Percentiles rank a stretch among this genome's conserved stretches.
Conservation (phyloP, 2,888 invertebrate genomes). For the Lucinisca nassula region DNA sequence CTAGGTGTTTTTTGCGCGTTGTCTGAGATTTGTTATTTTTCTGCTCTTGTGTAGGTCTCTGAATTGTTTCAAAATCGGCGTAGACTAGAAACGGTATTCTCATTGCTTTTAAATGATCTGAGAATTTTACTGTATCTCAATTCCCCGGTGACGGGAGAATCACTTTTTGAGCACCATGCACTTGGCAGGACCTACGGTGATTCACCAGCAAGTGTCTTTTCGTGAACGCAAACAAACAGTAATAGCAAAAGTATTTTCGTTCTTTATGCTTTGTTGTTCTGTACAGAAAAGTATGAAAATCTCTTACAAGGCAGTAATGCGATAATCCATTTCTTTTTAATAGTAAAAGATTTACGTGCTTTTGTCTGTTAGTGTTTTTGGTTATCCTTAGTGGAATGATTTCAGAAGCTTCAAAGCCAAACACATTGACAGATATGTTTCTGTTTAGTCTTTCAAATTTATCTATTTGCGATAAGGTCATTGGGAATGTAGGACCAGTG, state of each 20-base stretch:
- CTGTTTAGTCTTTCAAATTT: conserved; percentile 28
- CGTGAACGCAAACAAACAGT: not conserved
- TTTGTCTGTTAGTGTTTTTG: not conserved
- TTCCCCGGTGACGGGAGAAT: not conserved
- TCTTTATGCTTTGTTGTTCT: not conserved
- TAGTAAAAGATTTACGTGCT: not conserved
- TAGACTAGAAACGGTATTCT: not conserved
- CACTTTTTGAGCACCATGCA: not conserved
- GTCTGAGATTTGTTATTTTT: not conserved
- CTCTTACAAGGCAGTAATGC: not conserved
- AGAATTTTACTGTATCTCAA: not conserved
- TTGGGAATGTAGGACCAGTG: not conserved
- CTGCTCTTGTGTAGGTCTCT: not conserved
- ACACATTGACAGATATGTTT: conserved; percentile 32
- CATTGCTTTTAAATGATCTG: not conserved
- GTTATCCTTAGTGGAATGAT: not conserved
- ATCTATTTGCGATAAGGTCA: not conserved
- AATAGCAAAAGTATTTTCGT: not conserved
- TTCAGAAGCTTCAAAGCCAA: not conserved
- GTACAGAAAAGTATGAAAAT: not conserved
- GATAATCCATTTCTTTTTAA: not conserved
- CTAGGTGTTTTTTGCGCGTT: not conserved
- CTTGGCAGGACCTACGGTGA: not conserved
- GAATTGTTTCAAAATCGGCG: not conserved
- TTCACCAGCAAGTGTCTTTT: not conserved